Conservation (phyloP, 2,113 vertebrate species). For the Aleadryas rufinucha region DNA sequence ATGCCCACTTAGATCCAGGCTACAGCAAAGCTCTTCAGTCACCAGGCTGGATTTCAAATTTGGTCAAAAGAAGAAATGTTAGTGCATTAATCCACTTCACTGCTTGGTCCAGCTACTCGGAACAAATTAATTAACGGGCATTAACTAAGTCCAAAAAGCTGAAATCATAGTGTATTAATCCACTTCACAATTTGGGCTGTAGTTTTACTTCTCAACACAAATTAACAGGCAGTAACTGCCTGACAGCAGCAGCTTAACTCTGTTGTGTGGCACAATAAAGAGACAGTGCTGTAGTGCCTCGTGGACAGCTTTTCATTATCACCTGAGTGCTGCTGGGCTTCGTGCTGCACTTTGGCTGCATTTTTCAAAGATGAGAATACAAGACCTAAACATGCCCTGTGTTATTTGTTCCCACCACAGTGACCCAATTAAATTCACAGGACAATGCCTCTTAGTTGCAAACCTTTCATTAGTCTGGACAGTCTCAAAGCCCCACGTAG, state of each 20-base stretch:
- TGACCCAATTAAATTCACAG: not conserved
- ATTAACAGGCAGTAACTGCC: not conserved
- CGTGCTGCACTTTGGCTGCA: not conserved
- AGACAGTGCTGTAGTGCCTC: not conserved
- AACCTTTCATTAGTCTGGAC: not conserved
- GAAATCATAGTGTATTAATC: conserved; percentile 15
- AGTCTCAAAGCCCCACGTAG: not conserved
- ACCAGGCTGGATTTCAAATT: not conserved
- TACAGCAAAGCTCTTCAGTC: not conserved
- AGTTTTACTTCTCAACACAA: not conserved
- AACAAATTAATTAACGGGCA: conserved; percentile 39
- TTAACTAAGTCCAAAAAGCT: conserved; percentile 26
- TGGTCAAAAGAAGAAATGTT: not conserved
- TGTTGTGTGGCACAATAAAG: not conserved
- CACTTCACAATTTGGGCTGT: not conserved
- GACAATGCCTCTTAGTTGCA: not conserved
- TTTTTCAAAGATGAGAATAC: not conserved
- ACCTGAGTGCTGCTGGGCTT: not conserved
- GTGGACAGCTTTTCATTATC: not conserved
- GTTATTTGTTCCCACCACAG: not conserved
- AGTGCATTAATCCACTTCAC: conserved; percentile 54
- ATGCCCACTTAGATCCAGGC: conserved; percentile 20
- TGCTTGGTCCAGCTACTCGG: not conserved
- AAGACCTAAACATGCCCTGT: not conserved
- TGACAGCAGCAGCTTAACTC: not conserved